Percentiles rank a stretch among this genome's conserved stretches.
Evolutionary conservation across 2,113 vertebrate species (phyloP).

Genomic region (Guaruba guarouba): DNA sequence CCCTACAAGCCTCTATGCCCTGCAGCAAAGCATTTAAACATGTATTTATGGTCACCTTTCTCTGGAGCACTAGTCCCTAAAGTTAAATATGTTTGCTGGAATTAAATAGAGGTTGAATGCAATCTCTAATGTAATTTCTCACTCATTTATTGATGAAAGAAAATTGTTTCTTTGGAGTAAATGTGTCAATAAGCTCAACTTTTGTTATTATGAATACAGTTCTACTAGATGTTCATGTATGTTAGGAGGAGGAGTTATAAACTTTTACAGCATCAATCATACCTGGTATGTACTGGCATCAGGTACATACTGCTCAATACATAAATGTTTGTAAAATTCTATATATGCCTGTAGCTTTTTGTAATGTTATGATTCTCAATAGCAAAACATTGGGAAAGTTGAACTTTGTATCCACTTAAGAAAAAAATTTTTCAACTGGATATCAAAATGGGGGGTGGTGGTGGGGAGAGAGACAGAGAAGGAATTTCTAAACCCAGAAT

Average conservation of each 20-base stretch:
- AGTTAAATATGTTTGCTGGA: not conserved
- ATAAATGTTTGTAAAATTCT: not conserved
- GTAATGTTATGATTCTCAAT: not conserved
- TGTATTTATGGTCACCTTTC: not conserved
- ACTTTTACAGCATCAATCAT: not conserved
- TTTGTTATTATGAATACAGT: not conserved
- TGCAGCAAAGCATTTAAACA: constrained; percentile 18
- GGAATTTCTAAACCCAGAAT: not conserved
- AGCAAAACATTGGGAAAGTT: not conserved
- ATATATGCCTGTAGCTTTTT: not conserved
- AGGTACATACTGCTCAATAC: not conserved
- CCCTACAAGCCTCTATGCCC: not conserved
- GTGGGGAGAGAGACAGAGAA: too few species aligned
- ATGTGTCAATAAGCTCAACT: not conserved
- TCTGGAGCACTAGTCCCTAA: not conserved
- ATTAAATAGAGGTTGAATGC: not conserved
- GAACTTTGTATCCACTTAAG: not conserved
- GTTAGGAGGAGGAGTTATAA: not conserved
- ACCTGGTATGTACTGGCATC: not conserved
- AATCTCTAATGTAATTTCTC: not conserved
- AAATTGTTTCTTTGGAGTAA: not conserved
- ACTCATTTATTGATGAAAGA: not conserved
- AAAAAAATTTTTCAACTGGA: not conserved
- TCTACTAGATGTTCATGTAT: not conserved
- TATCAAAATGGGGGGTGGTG: not conserved